Base-by-base conservation (phyloP, 1,140 invertebrate genomes). In the Lepidostoma basale region DNA sequence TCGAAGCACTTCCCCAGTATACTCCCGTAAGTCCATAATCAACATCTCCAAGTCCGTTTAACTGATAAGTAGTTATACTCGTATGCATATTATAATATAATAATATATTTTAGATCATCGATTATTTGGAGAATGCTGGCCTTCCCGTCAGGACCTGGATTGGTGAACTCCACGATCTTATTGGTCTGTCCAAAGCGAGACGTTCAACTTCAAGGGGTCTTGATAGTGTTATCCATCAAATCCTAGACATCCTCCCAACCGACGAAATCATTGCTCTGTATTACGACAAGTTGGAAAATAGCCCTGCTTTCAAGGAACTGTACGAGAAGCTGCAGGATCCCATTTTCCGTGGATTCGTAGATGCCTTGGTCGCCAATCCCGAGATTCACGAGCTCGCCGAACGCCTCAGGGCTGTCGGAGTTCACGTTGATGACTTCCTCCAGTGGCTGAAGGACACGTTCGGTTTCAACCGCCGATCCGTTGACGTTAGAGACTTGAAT, bases 391-490 rank as follows among this genome's bases (percentile, higher is more conserved):
- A 60, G 33, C 18, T 60, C 22, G 33, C 10, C 6, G 16, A 14
- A 6, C 58, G 36, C 22, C 36, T 60, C 4, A 39, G 25, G 18
- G 33, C 58, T 20, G 36, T 40, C n/a, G 58, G 58, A 1, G 22
- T 60, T 14, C 33, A 60, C 14, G 39, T 60, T 14, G 23, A 60
- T 16, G 54, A 9, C n/a, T 58, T 58, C n/a, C 3, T 58, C 28
- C 3, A 10, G 8, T 20, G 28, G 8, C 3, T 58, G 26, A 33
- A 33, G 14, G 6, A 12, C 1, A 30, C 33, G 10, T 58, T 58
- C 12, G 54, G 54, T 16, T 26, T 58, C 33, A 20, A 26, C 12
- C 16, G 8, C 54, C 16, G 33, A 20, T 1, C 47, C 25, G 22
- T n/a, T 4, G 47, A n/a, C n/a, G n/a, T 23, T n/a, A 52, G 28